Percentiles rank a stretch among this genome's conserved stretches.
These are phyloP conservation scores for Drepana arcuata DNA, from an alignment of 1,140 invertebrate species.

Conservation along the genomic window DNA sequence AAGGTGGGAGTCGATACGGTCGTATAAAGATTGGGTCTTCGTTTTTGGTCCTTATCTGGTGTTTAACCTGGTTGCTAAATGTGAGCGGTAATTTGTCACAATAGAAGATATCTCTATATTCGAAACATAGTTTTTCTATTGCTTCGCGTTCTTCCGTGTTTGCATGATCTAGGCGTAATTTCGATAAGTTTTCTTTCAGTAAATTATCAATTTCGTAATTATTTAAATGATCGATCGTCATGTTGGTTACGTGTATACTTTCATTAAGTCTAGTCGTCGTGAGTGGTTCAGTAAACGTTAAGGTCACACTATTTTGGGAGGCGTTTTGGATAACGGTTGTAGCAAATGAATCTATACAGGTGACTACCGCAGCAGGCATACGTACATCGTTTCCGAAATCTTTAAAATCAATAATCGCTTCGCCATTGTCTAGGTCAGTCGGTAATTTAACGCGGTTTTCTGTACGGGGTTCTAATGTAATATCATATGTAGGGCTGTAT, in stretches of 20 bases:
- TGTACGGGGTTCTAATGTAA: conserved; percentile 4
- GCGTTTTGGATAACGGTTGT: conserved; percentile 7
- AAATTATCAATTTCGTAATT: not conserved
- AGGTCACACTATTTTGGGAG: not conserved
- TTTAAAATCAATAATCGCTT: conserved; percentile 5
- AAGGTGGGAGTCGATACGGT: conserved; percentile 1
- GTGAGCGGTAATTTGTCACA: conserved; percentile 16
- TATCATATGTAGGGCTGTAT: conserved; percentile 6
- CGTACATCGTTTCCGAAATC: conserved; percentile 4
- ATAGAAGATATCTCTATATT: conserved; percentile 27
- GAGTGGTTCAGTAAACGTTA: conserved; percentile 4
- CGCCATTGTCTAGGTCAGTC: conserved; percentile 3
- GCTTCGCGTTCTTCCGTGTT: conserved; percentile 15
- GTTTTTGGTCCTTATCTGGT: conserved; percentile 2
- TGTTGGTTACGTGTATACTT: not conserved
- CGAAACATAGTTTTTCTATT: conserved; percentile 17
- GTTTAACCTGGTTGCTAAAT: conserved; percentile 14
- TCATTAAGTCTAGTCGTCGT: conserved; percentile 1
- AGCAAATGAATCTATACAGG: conserved; percentile 2
- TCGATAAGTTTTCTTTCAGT: conserved; percentile 14
- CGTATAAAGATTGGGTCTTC: conserved; percentile 8
- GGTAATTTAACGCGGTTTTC: conserved; percentile 9
- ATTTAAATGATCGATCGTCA: not conserved
- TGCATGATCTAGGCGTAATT: conserved; percentile 18
- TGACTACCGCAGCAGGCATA: conserved; percentile 6